Evolutionary conservation across 2,888 invertebrate species (phyloP).

Genomic region (Lepidocyrtinus sp.): DNA sequence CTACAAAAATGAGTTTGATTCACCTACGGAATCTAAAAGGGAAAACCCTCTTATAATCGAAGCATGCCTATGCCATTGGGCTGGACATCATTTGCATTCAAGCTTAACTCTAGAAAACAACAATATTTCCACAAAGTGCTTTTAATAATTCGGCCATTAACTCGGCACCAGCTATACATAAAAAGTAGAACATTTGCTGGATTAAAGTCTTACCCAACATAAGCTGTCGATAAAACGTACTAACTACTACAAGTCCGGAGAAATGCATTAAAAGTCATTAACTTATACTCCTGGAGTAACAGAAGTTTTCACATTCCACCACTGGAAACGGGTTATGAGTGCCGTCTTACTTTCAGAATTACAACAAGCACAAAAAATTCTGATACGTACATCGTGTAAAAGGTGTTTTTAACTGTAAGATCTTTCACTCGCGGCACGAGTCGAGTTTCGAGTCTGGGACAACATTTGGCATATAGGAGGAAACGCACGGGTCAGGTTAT

Average conservation of each 20-base stretch:
- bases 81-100: not conserved
- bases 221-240: not conserved
- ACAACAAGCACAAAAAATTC: not conserved
- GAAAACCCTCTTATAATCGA: conserved; percentile 10
- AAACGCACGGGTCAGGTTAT: conserved; percentile 61
- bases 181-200: not conserved
- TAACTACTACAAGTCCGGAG: not conserved
- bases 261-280: not conserved
- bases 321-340: conserved; percentile 4
- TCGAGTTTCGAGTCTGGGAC: conserved; percentile 35
- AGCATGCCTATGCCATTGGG: too few species aligned
- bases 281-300: not conserved
- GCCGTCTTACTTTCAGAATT: not conserved
- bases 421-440: conserved; percentile 41
- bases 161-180: too few species aligned
- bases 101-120: not conserved
- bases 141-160: too few species aligned
- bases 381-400: not conserved
- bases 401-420: conserved; percentile 1
- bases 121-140: not conserved
- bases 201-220: not conserved
- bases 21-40: not conserved
- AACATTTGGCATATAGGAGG: conserved; percentile 60
- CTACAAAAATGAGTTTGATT: not conserved
- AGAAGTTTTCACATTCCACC: not conserved